These are phyloP conservation scores for Neodiprion pinetum DNA, from an alignment of 1,140 invertebrate genomes.

Conservation along the genomic window DNA sequence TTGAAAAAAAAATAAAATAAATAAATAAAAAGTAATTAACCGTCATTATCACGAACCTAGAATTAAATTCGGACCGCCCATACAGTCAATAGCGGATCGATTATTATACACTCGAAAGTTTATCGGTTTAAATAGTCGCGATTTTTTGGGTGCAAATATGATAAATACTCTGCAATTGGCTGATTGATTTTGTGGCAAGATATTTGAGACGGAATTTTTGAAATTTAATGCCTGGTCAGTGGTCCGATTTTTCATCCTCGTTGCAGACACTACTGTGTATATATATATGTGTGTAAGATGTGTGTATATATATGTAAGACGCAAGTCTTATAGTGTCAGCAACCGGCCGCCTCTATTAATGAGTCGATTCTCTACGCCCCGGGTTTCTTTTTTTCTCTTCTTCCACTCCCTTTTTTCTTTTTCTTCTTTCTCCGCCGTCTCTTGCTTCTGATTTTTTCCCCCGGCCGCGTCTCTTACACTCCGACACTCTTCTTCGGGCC, in stretches of 20 bases:
- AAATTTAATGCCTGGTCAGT: no score
- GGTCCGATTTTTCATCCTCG: no score
- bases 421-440: slow-evolving; percentile 29
- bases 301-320: neutral
- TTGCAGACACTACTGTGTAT: neutral
- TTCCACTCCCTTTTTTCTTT: slow-evolving; percentile 17
- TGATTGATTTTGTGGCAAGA: no score
- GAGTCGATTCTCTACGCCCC: slow-evolving; percentile 38
- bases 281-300: neutral
- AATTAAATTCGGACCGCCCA: neutral
- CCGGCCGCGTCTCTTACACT: neutral
- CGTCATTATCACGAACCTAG: slow-evolving; percentile 3
- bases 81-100: neutral
- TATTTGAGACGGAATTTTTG: no score
- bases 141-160: no score
- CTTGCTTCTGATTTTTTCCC: slow-evolving; percentile 11
- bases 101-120: neutral
- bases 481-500: slow-evolving; percentile 6
- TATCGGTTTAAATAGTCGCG: no score
- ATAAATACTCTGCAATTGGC: no score
- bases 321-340: slow-evolving; percentile 24
- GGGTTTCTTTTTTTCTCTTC: slow-evolving; percentile 10
- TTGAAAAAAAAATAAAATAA: no score
- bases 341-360: slow-evolving; percentile 45
- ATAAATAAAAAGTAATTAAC: neutral